These are phyloP conservation scores for Odiellus spinosus DNA, from an alignment of 2,888 invertebrate genomes.

Conservation along the genomic window DNA sequence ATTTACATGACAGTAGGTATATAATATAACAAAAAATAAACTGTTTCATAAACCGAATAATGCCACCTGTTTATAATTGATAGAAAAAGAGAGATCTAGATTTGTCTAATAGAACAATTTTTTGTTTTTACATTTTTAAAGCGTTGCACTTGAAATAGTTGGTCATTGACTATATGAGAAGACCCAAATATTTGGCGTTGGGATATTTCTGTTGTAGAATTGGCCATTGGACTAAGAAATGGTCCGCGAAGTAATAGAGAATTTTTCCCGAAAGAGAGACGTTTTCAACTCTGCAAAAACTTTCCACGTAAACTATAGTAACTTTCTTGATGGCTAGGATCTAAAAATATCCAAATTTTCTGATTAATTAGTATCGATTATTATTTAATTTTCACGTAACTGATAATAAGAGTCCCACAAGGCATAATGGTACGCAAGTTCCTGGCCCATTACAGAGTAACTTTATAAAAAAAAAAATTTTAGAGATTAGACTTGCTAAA, in stretches of 20 bases:
- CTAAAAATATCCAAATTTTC: constrained; percentile 19
- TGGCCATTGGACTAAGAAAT: constrained; percentile 87
- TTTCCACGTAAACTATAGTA: constrained; percentile 80
- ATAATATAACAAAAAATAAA: no score
- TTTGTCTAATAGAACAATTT: no score
- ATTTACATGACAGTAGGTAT: no score
- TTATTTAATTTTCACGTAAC: constrained; percentile 7
- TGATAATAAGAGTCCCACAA: constrained; percentile 50
- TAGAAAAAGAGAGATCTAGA: no score
- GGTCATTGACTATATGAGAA: constrained; percentile 37
- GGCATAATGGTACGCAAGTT: constrained; percentile 81
- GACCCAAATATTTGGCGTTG: constrained; percentile 57
- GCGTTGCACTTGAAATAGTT: no score
- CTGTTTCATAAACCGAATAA: no score
- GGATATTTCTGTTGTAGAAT: constrained; percentile 48
- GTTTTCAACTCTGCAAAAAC: constrained; percentile 77
- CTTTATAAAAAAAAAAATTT: constrained; percentile 20
- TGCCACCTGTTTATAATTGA: no score
- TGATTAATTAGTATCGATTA: background rate
- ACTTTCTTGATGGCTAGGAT: constrained; percentile 43
- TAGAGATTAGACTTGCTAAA: background rate
- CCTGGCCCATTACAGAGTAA: constrained; percentile 91
- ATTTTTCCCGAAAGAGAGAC: constrained; percentile 79
- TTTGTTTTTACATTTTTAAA: no score
- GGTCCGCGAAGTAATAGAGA: constrained; percentile 62